Base-by-base conservation (phyloP, 2,888 invertebrate genomes). In the Parasteatoda lunata region DNA sequence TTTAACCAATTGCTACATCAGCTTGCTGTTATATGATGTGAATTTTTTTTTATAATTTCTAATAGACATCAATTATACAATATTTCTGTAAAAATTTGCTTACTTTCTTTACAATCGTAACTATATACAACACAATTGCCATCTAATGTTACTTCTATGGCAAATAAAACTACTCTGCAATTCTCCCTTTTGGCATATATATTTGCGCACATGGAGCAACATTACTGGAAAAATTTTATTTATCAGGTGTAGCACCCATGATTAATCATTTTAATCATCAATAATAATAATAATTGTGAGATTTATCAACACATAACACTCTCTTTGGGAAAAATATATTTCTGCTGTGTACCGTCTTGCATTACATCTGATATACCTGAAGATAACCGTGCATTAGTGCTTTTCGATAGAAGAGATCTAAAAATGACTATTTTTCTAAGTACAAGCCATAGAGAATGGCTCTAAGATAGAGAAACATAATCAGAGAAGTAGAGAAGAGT, bases 101-200 rank as follows among this genome's bases (percentile, higher is more conserved):
- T 78, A 84, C 79, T 84, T 75, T 84, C 69, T 64, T 85, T 69
- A 80, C 84, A 76, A 72, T 59, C 84, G 66, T 65, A 66, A 79
- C 85, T 85, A 80, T 85, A 64, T 85, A 85, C 85, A 85, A 85
- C 79, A 85, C 85, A 79, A 85, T 85, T 79, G 85, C 76, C 85
- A 75, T 75, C 85, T 86, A 86, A 86, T 86, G 80, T 86, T 76
- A 86, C 85, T 80, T 59, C 59, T 49, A 70, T 75, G 79, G 80
- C 75, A 78, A 77, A 81, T 83, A 76, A 77, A 71, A 77, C 84
- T 84, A 79, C 85, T 76, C 48, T 78, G 75, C 78, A 75, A 77
- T 79, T 86, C 72, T 72, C 75, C 76, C 72, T 77, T 54, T 76
- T 81, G 69, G 85, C 85, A 71, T 80, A 80, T 69, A 76, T 71